These are phyloP conservation scores for Larimichthys polyactis DNA, from an alignment of 2,113 vertebrate species.

Conservation along the genomic window DNA sequence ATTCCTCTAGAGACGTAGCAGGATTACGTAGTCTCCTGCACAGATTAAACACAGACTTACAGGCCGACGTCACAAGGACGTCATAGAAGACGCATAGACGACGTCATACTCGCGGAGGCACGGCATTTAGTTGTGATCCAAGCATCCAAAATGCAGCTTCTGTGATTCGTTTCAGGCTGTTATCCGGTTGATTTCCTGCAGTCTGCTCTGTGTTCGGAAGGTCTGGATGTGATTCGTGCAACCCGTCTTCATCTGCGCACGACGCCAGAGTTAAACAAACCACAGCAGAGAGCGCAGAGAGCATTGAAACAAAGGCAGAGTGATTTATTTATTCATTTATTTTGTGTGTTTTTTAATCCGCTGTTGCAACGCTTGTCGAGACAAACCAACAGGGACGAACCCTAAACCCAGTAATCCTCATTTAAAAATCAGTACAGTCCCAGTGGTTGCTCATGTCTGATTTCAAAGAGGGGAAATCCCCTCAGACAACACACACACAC, in stretches of 20 bases:
- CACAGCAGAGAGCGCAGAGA: neutral
- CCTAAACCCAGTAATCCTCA: constrained; percentile 3
- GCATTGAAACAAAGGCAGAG: neutral
- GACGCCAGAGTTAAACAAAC: neutral
- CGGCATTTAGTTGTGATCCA: no score
- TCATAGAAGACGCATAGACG: no score
- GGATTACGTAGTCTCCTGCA: neutral
- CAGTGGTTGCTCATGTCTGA: constrained; percentile 13
- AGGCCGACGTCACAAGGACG: neutral
- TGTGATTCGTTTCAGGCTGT: neutral
- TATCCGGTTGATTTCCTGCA: neutral
- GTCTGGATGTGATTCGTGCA: neutral
- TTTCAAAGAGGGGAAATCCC: constrained; percentile 56
- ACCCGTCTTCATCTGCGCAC: neutral
- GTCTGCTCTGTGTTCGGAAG: neutral
- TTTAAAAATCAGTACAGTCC: constrained; percentile 34
- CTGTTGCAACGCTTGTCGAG: neutral
- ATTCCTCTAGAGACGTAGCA: neutral
- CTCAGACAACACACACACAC: constrained; percentile 27
- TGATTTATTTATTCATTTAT: neutral
- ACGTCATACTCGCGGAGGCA: no score
- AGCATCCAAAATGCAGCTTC: neutral
- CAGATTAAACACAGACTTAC: neutral
- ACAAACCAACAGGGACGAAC: neutral
- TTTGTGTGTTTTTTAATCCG: neutral